Conservation (phyloP, 2,797 vertebrate species). For the Paramormyrops hopkinsi region DNA sequence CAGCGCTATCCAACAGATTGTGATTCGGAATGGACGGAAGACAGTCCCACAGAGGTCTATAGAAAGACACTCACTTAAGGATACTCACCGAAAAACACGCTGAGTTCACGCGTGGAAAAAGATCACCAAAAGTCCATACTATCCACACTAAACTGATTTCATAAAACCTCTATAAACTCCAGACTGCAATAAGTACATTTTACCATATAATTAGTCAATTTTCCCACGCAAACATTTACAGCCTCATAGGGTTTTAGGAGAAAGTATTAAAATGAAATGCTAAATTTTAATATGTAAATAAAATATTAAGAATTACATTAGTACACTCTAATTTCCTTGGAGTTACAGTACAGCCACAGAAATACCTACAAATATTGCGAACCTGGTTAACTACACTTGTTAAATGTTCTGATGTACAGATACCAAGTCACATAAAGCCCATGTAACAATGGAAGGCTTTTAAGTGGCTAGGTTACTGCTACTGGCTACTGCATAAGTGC, state of each 20-base stretch:
- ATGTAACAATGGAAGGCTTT: background rate
- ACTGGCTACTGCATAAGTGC: background rate
- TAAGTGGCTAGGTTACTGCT: background rate
- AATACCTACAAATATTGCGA: background rate
- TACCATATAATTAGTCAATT: background rate
- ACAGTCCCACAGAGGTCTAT: background rate
- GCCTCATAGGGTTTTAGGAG: background rate
- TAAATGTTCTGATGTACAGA: background rate
- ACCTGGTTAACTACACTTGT: background rate
- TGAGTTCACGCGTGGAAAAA: background rate
- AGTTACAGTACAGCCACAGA: background rate
- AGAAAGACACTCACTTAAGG: background rate
- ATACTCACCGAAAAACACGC: background rate
- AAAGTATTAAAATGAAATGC: background rate
- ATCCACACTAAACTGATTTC: background rate
- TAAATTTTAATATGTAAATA: background rate
- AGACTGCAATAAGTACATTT: background rate
- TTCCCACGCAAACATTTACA: background rate
- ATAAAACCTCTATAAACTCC: background rate
- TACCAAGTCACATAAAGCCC: background rate
- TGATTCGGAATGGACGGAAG: background rate
- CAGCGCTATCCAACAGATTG: background rate
- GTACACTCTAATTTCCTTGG: background rate
- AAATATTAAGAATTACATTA: constrained; percentile 1
- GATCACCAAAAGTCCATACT: background rate